phyloP scores from a whole-genome alignment of 2,888 invertebrate species.

The Mycalesis mineus region DNA sequence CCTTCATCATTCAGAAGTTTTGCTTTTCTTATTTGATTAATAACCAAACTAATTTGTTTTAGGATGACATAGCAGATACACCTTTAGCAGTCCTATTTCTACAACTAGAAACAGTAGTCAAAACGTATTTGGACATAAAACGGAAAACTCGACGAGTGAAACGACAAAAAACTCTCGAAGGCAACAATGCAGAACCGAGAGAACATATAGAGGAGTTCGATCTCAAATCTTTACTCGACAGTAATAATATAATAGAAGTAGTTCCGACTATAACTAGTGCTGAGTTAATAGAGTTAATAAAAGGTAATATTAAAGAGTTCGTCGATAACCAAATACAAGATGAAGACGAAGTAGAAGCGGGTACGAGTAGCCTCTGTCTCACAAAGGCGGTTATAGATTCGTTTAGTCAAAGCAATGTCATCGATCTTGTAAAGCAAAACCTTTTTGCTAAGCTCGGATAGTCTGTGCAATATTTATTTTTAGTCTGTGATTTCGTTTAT shows the following conservation, averaged over 20 bases:
- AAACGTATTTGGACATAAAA: slow-evolving; percentile 54
- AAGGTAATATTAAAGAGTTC: slow-evolving; percentile 52
- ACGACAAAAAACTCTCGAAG: slow-evolving; percentile 58
- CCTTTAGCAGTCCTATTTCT: slow-evolving; percentile 66
- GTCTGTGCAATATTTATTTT: neutral
- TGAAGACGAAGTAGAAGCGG: slow-evolving; percentile 58
- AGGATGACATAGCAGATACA: slow-evolving; percentile 70
- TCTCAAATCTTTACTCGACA: slow-evolving; percentile 48
- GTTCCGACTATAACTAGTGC: slow-evolving; percentile 43
- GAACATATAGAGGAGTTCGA: slow-evolving; percentile 46
- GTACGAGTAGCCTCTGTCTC: slow-evolving; percentile 51
- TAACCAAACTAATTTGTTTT: slow-evolving; percentile 5
- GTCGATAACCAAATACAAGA: slow-evolving; percentile 41
- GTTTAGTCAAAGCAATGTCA: slow-evolving; percentile 80
- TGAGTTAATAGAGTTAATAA: slow-evolving; percentile 53
- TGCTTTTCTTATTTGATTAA: no score
- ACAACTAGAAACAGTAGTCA: slow-evolving; percentile 65
- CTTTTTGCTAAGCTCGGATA: slow-evolving; percentile 54
- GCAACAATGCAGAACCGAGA: slow-evolving; percentile 32
- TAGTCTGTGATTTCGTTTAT: neutral
- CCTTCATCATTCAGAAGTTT: no score
- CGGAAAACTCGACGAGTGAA: slow-evolving; percentile 59
- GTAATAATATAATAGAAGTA: slow-evolving; percentile 50
- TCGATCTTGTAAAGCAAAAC: slow-evolving; percentile 75
- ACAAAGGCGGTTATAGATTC: slow-evolving; percentile 80